Conservation (phyloP, 1,140 invertebrate species). For the Drosophila ercepeae region DNA sequence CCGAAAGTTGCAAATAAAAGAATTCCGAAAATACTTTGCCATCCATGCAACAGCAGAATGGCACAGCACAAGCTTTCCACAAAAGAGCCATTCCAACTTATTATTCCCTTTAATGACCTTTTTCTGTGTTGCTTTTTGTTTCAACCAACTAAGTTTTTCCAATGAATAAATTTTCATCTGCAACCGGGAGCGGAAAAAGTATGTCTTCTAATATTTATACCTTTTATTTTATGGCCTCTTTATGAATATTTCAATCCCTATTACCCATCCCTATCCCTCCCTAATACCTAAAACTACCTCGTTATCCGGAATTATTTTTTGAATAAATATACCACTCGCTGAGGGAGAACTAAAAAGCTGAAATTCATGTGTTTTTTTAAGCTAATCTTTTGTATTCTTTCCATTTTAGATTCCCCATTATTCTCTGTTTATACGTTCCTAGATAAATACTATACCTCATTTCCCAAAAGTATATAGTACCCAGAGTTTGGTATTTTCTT, state of each 20-base stretch:
- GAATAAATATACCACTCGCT: background rate
- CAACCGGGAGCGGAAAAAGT: too few relatives aligned
- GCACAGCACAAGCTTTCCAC: background rate
- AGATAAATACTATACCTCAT: background rate
- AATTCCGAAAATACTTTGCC: conserved; percentile 2
- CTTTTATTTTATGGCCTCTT: too few relatives aligned
- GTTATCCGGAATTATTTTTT: too few relatives aligned
- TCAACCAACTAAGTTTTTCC: background rate
- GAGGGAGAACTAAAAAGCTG: background rate
- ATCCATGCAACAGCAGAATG: background rate
- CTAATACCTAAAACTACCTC: too few relatives aligned
- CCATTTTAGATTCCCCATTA: background rate
- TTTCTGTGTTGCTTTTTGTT: background rate
- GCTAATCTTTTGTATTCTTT: background rate
- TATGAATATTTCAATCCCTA: too few relatives aligned
- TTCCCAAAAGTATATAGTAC: too few relatives aligned
- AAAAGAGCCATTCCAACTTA: background rate
- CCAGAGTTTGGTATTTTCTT: background rate
- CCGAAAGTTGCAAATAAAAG: conserved; percentile 9
- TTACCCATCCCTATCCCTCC: too few relatives aligned
- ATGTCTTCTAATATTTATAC: background rate
- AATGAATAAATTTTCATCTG: background rate
- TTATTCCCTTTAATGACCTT: background rate
- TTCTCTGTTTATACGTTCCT: background rate
- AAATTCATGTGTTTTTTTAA: background rate